phyloP scores from a whole-genome alignment of 2,888 invertebrate genomes.

The Aporophyla nigra region DNA sequence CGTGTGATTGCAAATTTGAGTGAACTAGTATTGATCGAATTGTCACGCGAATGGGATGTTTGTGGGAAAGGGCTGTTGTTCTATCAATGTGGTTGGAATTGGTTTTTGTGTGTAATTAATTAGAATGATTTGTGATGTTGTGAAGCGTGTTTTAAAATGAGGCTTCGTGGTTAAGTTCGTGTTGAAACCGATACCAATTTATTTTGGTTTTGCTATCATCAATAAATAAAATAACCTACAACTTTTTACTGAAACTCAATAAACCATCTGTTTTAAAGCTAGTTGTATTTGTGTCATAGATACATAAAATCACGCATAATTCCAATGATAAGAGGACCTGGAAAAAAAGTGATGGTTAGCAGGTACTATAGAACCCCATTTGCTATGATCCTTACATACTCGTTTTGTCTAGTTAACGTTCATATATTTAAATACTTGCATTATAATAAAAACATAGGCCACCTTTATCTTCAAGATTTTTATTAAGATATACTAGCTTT shows the following conservation, averaged over 20 bases:
- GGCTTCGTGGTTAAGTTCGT: neutral
- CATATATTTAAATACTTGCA: neutral
- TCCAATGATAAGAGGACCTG: no score
- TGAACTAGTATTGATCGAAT: conserved; percentile 49
- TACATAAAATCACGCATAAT: neutral
- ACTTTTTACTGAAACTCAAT: neutral
- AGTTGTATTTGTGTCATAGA: no score
- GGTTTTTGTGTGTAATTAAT: conserved; percentile 36
- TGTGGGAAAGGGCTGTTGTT: conserved; percentile 25
- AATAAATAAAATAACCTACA: neutral
- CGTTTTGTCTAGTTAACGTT: neutral
- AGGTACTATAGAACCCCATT: neutral
- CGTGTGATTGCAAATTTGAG: conserved; percentile 56
- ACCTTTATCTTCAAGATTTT: neutral
- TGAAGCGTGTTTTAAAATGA: neutral
- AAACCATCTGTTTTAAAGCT: neutral
- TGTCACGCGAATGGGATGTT: conserved; percentile 26
- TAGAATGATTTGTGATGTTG: conserved; percentile 16
- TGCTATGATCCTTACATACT: neutral
- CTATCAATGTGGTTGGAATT: conserved; percentile 6
- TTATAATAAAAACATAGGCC: neutral
- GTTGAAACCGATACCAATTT: neutral
- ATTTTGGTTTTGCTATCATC: neutral
- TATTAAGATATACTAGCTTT: no score
- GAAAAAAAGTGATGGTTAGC: no score